Evolutionary conservation across 2,797 vertebrate genomes (phyloP).

Genomic region (Crenichthys baileyi): DNA sequence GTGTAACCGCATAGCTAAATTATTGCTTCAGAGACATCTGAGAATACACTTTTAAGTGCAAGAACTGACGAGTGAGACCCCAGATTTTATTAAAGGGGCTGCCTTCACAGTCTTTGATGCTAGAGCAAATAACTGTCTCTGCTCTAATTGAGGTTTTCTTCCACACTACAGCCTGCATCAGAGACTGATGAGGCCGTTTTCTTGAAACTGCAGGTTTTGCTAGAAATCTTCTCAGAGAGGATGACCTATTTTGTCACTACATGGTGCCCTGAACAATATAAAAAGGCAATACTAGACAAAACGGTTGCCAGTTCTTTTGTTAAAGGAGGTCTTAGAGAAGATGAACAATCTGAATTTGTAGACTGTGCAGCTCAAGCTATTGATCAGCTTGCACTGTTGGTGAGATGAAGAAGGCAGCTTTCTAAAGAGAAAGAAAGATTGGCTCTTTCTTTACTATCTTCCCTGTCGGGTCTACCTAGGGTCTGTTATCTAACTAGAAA

Average conservation of each 20-base stretch:
- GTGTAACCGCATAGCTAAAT: background rate
- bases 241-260: conserved; percentile 47
- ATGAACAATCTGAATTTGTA: conserved; percentile 39
- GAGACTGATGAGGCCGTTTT: conserved; percentile 33
- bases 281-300: conserved; percentile 17
- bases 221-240: conserved; percentile 29
- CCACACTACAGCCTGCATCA: conserved; percentile 33
- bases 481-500: conserved; percentile 45
- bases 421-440: conserved; percentile 30
- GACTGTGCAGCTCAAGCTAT: conserved; percentile 32
- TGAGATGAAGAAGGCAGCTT: conserved; percentile 31
- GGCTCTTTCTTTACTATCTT: conserved; percentile 27
- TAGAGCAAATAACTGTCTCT: conserved; percentile 40
- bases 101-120: conserved; percentile 34
- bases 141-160: conserved; percentile 46
- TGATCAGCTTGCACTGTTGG: conserved; percentile 40
- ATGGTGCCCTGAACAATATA: background rate
- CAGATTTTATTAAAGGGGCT: conserved; percentile 35
- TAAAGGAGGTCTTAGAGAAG: conserved; percentile 25
- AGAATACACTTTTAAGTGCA: conserved; percentile 40
- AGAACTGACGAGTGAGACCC: conserved; percentile 16
- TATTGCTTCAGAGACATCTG: conserved; percentile 31
- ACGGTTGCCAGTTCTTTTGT: conserved; percentile 27
- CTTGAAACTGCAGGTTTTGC: conserved; percentile 32
- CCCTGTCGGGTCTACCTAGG: conserved; percentile 17